Base-by-base conservation (phyloP, 2,888 invertebrate genomes). In the Holacanthella duospinosa region DNA sequence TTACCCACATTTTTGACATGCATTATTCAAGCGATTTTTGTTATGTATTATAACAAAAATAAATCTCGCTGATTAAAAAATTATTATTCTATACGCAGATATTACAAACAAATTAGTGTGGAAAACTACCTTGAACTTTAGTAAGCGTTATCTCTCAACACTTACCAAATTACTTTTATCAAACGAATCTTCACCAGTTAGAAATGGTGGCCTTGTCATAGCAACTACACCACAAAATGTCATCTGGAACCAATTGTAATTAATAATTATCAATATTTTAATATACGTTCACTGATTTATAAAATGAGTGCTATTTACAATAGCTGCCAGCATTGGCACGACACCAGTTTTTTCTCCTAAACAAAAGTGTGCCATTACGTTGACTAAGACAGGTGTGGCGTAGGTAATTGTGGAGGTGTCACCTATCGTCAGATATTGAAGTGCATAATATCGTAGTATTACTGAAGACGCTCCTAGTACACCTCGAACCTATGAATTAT, bases 331-430 rank as follows among this genome's bases (percentile, higher is more conserved):
- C 43, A 71, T 65, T 2, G 69, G 68, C 55, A 73, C 64, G 1
- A 68, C 59, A 2, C 71, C 71, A 43, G 66, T 67, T 64, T 61
- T 67, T 53, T 73, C 73, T 28, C 68, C 66, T 16, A 73, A 60
- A 26, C 68, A 68, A 59, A 73, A 71, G 58, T 71, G 73, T 2
- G 73, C 73, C 28, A 73, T 25, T 9, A 71, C 65, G 0, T 70
- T 68, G 12, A 71, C 73, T 2, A 73, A 61, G n/a, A 70, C 69
- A 2, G 73, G 71, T 1, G 71, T 66, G 26, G 64, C 64, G 59
- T 70, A 71, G 1, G 70, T 68, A 28, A 73, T 73, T 16, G 71
- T 71, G 4, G 65, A 62, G 1, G 71, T 68, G 57, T 73, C 71
- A 9, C 67, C 73, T 19, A 73, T 68, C 4, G 67, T 66, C 60